These are phyloP conservation scores for Phymorhynchus buccinoides DNA, from an alignment of 1,140 invertebrate species.

Conservation along the genomic window DNA sequence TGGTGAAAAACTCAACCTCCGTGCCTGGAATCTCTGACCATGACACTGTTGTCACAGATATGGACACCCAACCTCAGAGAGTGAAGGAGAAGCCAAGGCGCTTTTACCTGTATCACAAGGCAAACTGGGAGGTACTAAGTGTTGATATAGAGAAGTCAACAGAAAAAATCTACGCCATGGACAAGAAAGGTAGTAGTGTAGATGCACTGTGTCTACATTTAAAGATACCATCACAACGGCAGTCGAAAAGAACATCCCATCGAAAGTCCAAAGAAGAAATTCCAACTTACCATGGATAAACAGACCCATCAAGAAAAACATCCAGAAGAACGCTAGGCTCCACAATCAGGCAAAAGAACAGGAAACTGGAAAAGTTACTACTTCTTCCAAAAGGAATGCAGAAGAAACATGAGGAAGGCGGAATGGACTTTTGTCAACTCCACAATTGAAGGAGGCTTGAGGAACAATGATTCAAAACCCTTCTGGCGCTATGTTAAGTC, in stretches of 20 bases:
- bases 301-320: not conserved
- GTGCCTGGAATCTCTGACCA: too few species aligned
- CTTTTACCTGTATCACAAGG: too few species aligned
- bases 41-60: too few species aligned
- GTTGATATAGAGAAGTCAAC: too few species aligned
- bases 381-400: constrained; percentile 44
- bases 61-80: too few species aligned
- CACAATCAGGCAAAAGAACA: not conserved
- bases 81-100: too few species aligned
- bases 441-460: constrained; percentile 42
- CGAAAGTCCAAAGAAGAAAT: not conserved
- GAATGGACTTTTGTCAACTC: constrained; percentile 50
- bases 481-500: constrained; percentile 53
- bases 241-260: not conserved
- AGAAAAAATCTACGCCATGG: too few species aligned
- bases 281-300: not conserved
- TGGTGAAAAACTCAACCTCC: too few species aligned
- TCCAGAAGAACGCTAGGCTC: not conserved
- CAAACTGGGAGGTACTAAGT: too few species aligned
- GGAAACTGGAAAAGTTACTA: not conserved
- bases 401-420: constrained; percentile 38
- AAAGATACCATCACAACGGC: too few species aligned
- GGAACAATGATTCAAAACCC: constrained; percentile 47
- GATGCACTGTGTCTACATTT: too few species aligned
- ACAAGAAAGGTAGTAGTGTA: too few species aligned